Conservation (phyloP, 2,797 vertebrate genomes). For the Danio kyathit region DNA sequence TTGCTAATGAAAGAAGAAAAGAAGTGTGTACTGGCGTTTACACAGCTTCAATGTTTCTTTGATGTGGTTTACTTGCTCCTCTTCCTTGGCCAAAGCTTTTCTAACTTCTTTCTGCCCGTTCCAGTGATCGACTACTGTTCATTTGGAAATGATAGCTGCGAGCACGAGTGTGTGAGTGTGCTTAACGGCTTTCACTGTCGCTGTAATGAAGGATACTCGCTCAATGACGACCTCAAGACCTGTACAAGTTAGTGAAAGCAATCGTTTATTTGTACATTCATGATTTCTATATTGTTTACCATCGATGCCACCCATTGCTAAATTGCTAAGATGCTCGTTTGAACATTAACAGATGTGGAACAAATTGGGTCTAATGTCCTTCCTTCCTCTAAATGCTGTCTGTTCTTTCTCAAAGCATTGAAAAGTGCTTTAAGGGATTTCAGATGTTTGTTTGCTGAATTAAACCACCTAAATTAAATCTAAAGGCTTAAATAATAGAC, state of each 20-base stretch:
- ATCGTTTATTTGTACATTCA: slow-evolving; percentile 17
- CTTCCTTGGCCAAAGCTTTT: slow-evolving; percentile 7
- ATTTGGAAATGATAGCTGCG: slow-evolving; percentile 79
- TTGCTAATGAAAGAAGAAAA: not conserved
- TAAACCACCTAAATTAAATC: not conserved
- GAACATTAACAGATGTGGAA: slow-evolving; percentile 1
- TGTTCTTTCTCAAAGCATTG: not conserved
- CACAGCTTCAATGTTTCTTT: slow-evolving; percentile 6
- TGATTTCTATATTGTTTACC: slow-evolving; percentile 4
- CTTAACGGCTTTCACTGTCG: slow-evolving; percentile 78
- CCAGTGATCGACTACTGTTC: slow-evolving; percentile 80
- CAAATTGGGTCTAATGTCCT: not conserved
- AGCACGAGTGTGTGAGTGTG: slow-evolving; percentile 81
- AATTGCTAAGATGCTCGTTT: not conserved
- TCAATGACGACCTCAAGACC: slow-evolving; percentile 80
- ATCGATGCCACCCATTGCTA: not conserved
- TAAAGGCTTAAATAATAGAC: not conserved
- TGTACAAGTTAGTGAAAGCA: slow-evolving; percentile 76
- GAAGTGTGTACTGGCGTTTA: no score
- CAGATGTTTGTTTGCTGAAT: not conserved
- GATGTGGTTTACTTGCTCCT: slow-evolving; percentile 10
- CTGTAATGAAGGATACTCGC: slow-evolving; percentile 80
- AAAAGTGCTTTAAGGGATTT: not conserved
- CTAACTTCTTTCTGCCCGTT: slow-evolving; percentile 33
- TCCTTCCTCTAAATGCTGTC: not conserved